These are phyloP conservation scores for Apodemus speciosus DNA, from an alignment of 2,113 vertebrate species.

Conservation along the genomic window DNA sequence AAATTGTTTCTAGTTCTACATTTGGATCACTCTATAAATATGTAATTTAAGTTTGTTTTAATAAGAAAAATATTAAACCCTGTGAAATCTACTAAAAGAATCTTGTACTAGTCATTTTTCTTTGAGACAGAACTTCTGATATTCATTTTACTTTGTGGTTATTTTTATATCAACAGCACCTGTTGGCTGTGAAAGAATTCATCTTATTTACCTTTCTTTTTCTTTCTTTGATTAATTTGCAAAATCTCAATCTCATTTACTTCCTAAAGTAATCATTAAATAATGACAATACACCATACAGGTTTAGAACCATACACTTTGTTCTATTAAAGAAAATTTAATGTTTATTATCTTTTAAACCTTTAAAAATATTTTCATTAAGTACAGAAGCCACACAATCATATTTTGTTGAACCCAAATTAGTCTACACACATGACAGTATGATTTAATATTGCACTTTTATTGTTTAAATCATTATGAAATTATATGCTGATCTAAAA, in stretches of 20 bases:
- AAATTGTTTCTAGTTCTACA: neutral
- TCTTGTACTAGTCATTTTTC: neutral
- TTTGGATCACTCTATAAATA: neutral
- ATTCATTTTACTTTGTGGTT: neutral
- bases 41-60: neutral
- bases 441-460: neutral
- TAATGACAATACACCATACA: neutral
- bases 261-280: neutral
- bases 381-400: neutral
- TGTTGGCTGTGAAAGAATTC: neutral
- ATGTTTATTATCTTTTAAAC: neutral
- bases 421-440: no score
- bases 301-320: neutral
- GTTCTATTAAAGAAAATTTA: neutral
- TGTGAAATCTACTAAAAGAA: neutral
- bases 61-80: neutral
- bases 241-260: neutral
- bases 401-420: neutral
- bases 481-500: neutral
- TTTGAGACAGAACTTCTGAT: neutral
- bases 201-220: neutral
- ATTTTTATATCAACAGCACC: neutral
- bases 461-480: neutral
- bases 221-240: neutral
- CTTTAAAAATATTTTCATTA: neutral